These are phyloP conservation scores for Platerodrilus igneus DNA, from an alignment of 2,888 invertebrate genomes.

Conservation along the genomic window DNA sequence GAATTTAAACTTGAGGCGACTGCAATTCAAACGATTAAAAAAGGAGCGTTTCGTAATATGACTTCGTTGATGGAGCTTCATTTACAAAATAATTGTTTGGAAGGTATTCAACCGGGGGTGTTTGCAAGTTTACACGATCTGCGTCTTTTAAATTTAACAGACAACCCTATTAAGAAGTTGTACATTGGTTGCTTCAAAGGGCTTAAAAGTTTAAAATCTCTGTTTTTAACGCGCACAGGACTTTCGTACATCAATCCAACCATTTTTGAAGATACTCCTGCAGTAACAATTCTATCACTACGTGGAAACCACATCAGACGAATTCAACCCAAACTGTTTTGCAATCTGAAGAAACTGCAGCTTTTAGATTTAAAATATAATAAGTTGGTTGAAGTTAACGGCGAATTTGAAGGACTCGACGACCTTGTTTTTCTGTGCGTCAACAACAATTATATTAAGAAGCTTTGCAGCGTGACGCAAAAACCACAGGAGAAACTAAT, in stretches of 20 bases:
- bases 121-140: constrained; percentile 1
- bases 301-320: constrained; percentile 4
- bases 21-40: background rate
- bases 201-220: background rate
- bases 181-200: constrained; percentile 6
- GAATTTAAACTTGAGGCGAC: background rate
- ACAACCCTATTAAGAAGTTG: constrained; percentile 4
- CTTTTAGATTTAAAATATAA: constrained; percentile 6
- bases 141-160: constrained; percentile 2
- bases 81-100: constrained; percentile 3
- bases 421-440: constrained; percentile 4
- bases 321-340: background rate
- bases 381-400: constrained; percentile 1
- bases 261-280: background rate
- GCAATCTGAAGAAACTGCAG: background rate
- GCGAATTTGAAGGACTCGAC: background rate
- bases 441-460: too few relatives aligned
- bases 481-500: too few relatives aligned
- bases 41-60: background rate
- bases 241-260: background rate
- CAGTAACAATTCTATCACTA: constrained; percentile 1
- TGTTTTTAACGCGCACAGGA: constrained; percentile 1
- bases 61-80: background rate
- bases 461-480: too few relatives aligned
- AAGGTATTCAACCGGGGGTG: background rate